Evolutionary conservation across 2,797 vertebrate species (phyloP).

Genomic region (Gymnopithys bicolor): DNA sequence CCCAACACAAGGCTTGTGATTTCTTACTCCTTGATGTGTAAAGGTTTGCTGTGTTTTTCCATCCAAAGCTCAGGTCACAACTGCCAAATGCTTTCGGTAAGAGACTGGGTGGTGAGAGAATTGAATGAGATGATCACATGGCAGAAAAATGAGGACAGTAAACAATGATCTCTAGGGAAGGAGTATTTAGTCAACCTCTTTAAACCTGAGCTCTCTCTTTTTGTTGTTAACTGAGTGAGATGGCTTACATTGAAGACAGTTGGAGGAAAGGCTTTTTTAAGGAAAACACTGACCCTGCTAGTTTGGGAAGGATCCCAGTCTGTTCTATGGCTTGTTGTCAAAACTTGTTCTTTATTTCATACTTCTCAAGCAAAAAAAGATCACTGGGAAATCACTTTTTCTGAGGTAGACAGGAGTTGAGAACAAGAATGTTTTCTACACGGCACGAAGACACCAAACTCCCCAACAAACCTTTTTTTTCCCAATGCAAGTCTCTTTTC

Average conservation of each 20-base stretch:
- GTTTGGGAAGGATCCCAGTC: conserved; percentile 13
- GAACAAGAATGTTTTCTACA: neutral
- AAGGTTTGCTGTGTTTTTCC: conserved; percentile 57
- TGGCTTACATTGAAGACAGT: neutral
- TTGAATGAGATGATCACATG: conserved; percentile 57
- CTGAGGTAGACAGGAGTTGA: neutral
- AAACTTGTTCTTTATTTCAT: conserved; percentile 39
- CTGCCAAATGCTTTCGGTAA: conserved; percentile 53
- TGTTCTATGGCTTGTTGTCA: neutral
- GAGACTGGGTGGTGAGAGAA: conserved; percentile 40
- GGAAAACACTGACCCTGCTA: neutral
- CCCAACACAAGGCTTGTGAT: neutral
- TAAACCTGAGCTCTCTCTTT: conserved; percentile 31
- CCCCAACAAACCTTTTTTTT: neutral
- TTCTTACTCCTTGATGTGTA: neutral
- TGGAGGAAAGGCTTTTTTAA: conserved; percentile 1
- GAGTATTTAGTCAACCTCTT: conserved; percentile 41
- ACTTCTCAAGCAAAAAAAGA: neutral
- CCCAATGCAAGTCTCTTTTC: conserved; percentile 7
- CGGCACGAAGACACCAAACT: neutral
- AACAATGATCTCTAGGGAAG: conserved; percentile 62
- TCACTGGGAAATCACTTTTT: neutral
- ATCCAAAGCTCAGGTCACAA: neutral
- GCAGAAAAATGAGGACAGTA: conserved; percentile 68
- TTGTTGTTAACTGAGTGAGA: conserved; percentile 3